Evolutionary conservation across 2,888 invertebrate species (phyloP), one percentile per base, ranked within the genome.

Genomic region (Leucophenga montana): DNA sequence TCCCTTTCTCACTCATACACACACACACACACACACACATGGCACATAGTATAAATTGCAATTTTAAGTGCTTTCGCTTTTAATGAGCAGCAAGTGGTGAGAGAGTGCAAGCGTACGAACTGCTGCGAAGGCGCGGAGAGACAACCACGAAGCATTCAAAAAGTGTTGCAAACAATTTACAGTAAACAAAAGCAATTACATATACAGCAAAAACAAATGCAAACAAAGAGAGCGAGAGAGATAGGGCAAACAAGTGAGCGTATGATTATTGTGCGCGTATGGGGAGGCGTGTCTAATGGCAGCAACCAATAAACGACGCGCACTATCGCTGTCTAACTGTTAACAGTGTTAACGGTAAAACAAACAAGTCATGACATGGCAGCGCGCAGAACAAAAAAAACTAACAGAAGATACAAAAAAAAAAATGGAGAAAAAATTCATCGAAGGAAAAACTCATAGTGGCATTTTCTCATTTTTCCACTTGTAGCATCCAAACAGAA

Each of bases 61-160:
- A 76, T 75, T 76, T 85, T 83, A 85, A 85, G 80, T 82, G 85
- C 80, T 86, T 81, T 85, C 84, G 76, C 81, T 85, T 78, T 80
- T 80, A 74, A 74, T 77, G 80, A 74, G 61, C 46, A 68, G 53
- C 62, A 22, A 20, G 16, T n/a, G 18, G 54, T 11, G 56, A 22
- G 27, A 18, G 53, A 20, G 33, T n/a, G 50, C 9, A 18, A 18
- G 54, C 27, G 27, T 3, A 27, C 27, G 27, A 27, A 27, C 27
- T 27, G 27, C 2, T 27, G 27, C 33, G 59, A 4, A n/a, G 16
- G 5, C 33, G 20, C 46, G 33, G 5, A 11, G 61, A 13, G 82
- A 73, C 80, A 82, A 84, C 82, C 85, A 83, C 84, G 85, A 79
- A 80, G 73, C 85, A 84, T 83, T 85, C 80, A 85, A 85, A 85